These are phyloP conservation scores for Cheilosia vulpina DNA, from an alignment of 2,888 invertebrate genomes.

Conservation along the genomic window DNA sequence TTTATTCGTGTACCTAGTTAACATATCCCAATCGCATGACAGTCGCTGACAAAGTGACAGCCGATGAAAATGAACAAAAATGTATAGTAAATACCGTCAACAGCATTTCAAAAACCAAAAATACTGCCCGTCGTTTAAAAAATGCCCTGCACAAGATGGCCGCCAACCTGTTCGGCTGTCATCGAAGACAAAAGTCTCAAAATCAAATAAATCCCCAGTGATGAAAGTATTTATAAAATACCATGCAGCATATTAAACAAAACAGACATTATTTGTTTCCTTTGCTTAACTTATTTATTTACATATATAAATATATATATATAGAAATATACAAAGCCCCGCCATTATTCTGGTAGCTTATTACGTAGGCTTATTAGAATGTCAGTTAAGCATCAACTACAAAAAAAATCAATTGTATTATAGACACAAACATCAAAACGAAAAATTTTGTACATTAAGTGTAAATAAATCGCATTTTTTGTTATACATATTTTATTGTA, in stretches of 20 bases:
- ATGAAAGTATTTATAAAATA: slow-evolving; percentile 74
- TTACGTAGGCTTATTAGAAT: slow-evolving; percentile 33
- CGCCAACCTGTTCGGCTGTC: slow-evolving; percentile 46
- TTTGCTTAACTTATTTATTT: slow-evolving; percentile 63
- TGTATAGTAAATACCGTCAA: slow-evolving; percentile 26
- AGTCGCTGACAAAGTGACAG: background rate
- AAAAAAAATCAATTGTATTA: slow-evolving; percentile 42
- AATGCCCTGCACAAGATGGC: slow-evolving; percentile 49
- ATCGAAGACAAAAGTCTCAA: slow-evolving; percentile 55
- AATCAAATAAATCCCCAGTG: slow-evolving; percentile 62
- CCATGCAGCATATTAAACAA: slow-evolving; percentile 49
- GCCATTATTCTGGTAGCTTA: slow-evolving; percentile 37
- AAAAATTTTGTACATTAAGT: slow-evolving; percentile 56
- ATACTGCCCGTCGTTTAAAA: slow-evolving; percentile 63
- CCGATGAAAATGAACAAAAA: slow-evolving; percentile 2
- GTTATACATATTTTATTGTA: slow-evolving; percentile 41
- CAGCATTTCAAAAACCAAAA: slow-evolving; percentile 71
- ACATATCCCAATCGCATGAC: slow-evolving; percentile 27
- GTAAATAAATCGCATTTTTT: slow-evolving; percentile 59
- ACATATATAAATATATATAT: slow-evolving; percentile 15
- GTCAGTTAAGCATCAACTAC: slow-evolving; percentile 37
- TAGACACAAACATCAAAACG: slow-evolving; percentile 22
- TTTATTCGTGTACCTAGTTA: slow-evolving; percentile 80
- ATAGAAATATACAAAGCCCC: slow-evolving; percentile 11
- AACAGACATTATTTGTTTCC: background rate